Percentiles rank a stretch among this genome's conserved stretches.
Evolutionary conservation across 64 coral and sea anemone genomes (phyloP).

Genomic region (Astreopora myriophthalma): DNA sequence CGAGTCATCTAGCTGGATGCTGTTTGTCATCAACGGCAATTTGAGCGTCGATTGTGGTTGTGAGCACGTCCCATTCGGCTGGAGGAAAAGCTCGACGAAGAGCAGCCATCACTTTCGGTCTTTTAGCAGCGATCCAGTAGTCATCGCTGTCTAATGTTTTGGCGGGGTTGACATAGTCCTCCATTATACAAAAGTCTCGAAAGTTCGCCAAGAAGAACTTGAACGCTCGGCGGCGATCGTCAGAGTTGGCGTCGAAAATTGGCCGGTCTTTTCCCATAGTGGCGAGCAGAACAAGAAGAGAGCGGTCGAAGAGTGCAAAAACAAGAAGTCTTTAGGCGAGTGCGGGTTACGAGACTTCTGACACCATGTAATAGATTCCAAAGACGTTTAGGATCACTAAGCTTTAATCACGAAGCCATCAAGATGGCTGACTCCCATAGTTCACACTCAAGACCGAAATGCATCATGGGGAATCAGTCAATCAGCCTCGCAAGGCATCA

Average conservation of each 20-base stretch:
- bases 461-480: no score
- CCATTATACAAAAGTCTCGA: slow-evolving; percentile 52
- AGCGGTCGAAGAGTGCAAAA: no score
- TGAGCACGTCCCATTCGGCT: slow-evolving; percentile 61
- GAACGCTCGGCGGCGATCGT: slow-evolving; percentile 48
- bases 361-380: no score
- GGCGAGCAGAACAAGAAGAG: no score
- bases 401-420: no score
- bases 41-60: slow-evolving; percentile 48
- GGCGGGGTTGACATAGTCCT: slow-evolving; percentile 53
- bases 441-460: no score
- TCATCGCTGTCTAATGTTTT: slow-evolving; percentile 42
- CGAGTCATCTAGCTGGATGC: slow-evolving; percentile 50
- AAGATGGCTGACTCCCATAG: no score
- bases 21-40: slow-evolving; percentile 47
- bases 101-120: slow-evolving; percentile 32
- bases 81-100: slow-evolving; percentile 47
- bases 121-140: slow-evolving; percentile 47
- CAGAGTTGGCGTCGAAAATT: slow-evolving; percentile 27
- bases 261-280: slow-evolving; percentile 16
- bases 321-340: no score
- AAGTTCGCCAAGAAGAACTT: slow-evolving; percentile 52
- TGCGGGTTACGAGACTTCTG: no score
- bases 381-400: no score
- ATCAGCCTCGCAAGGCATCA: no score